Evolutionary conservation across 1,140 invertebrate genomes (phyloP).

Genomic region (Brachionus calyciflorus): DNA sequence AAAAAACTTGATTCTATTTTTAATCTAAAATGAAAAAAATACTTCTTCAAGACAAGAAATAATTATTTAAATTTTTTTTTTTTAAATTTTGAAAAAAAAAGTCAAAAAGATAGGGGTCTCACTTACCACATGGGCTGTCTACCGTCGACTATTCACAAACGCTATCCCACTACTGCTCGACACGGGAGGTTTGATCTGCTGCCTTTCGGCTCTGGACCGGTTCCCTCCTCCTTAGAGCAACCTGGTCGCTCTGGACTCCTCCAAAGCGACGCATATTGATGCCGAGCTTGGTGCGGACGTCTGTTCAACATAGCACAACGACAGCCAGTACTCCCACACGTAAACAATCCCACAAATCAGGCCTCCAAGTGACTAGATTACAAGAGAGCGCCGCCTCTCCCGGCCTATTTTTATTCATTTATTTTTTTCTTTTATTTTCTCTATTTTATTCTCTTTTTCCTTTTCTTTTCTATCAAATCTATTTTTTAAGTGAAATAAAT

Average conservation of each 20-base stretch:
- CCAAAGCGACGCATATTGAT: conserved; percentile 78
- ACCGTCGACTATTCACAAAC: conserved; percentile 81
- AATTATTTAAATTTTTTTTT: not conserved
- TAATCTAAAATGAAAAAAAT: not conserved
- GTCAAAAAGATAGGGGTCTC: not conserved
- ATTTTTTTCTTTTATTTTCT: conserved; percentile 10
- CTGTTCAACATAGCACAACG: conserved; percentile 63
- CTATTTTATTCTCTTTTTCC: not conserved
- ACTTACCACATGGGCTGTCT: conserved; percentile 64
- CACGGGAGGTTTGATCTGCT: conserved; percentile 94
- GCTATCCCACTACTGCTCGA: conserved; percentile 94
- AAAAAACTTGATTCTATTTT: not conserved
- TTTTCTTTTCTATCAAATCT: no score
- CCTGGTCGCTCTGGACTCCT: conserved; percentile 78
- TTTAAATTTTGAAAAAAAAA: not conserved
- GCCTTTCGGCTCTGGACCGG: conserved; percentile 91
- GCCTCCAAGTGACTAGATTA: conserved; percentile 89
- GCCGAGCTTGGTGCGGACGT: conserved; percentile 71
- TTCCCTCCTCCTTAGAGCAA: conserved; percentile 85
- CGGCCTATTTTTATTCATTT: conserved; percentile 57
- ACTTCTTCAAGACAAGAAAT: not conserved
- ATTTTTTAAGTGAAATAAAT: no score
- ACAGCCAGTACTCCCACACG: conserved; percentile 68
- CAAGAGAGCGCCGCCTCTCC: conserved; percentile 80
- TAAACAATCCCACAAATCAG: conserved; percentile 77